Evolutionary conservation across 2,797 vertebrate genomes (phyloP).

Genomic region (Novumbra hubbsi): DNA sequence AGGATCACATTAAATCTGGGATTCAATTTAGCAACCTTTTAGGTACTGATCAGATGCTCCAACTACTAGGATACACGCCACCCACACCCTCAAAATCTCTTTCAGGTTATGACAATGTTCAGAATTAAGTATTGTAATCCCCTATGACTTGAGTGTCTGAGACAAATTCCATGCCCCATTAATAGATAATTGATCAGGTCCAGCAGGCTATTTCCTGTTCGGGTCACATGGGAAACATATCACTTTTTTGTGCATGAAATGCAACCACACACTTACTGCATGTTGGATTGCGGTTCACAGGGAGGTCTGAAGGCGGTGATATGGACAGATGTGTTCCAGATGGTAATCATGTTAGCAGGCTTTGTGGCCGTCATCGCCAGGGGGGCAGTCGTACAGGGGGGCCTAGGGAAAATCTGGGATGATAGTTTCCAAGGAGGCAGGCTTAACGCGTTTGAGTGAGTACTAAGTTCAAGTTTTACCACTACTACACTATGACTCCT

Average conservation of each 20-base stretch:
- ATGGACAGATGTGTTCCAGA: conserved; percentile 83
- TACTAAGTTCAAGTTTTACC: neutral
- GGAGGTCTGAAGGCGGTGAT: conserved; percentile 84
- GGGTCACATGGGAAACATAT: neutral
- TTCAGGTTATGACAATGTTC: neutral
- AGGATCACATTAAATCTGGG: no score
- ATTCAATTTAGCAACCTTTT: no score
- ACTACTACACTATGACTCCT: neutral
- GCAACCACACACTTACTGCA: neutral
- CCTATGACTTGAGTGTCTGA: neutral
- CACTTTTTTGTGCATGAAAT: neutral
- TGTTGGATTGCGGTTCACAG: conserved; percentile 48
- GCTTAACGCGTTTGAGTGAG: conserved; percentile 73
- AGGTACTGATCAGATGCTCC: no score
- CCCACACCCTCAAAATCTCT: neutral
- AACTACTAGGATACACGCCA: no score
- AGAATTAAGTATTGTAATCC: neutral
- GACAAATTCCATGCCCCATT: neutral
- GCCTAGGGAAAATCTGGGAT: conserved; percentile 71
- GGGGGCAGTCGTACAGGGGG: conserved; percentile 72
- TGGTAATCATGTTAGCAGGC: conserved; percentile 78
- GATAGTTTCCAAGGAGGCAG: conserved; percentile 69
- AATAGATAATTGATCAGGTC: neutral
- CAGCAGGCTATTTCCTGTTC: neutral
- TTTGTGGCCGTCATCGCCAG: conserved; percentile 76